A percentile compares a stretch with the other conserved stretches of the same genome.
Evolutionary conservation across 1,140 invertebrate species (phyloP).

Genomic region (Zaprionus gabonicus): DNA sequence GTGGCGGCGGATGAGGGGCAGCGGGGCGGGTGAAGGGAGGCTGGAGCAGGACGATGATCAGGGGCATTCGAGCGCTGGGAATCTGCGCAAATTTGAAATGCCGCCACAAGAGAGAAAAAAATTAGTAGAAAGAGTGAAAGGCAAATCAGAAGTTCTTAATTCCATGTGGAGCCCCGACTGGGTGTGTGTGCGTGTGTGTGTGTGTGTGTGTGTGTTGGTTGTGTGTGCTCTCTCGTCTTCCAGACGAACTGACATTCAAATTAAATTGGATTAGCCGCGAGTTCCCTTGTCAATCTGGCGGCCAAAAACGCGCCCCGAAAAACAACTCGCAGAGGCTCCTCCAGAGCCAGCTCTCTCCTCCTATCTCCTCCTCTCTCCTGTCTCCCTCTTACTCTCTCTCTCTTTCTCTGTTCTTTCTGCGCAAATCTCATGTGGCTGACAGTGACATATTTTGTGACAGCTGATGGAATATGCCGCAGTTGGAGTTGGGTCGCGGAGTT

Average conservation of each 20-base stretch:
- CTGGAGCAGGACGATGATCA: not conserved
- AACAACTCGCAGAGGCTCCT: slow-evolving; percentile 21
- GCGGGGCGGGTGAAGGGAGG: not conserved
- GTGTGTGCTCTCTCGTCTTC: slow-evolving; percentile 63
- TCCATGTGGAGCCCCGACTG: slow-evolving; percentile 55
- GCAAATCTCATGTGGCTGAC: slow-evolving; percentile 79
- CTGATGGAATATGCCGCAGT: slow-evolving; percentile 81
- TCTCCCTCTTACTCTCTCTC: not conserved
- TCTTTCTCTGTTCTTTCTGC: slow-evolving; percentile 35
- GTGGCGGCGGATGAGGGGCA: slow-evolving; percentile 25
- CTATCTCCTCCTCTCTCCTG: not conserved
- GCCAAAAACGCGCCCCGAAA: slow-evolving; percentile 51
- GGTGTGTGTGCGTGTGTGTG: slow-evolving; percentile 23
- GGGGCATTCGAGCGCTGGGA: slow-evolving; percentile 21
- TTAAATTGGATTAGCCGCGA: slow-evolving; percentile 83
- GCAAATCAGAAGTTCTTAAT: slow-evolving; percentile 77
- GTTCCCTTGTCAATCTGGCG: slow-evolving; percentile 81
- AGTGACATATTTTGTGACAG: slow-evolving; percentile 84
- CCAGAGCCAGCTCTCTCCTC: not conserved
- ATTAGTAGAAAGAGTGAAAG: slow-evolving; percentile 77
- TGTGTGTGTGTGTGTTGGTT: slow-evolving; percentile 8
- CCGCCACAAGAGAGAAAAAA: slow-evolving; percentile 53
- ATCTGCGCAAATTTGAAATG: slow-evolving; percentile 65
- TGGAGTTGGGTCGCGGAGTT: slow-evolving; percentile 64
- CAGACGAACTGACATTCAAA: slow-evolving; percentile 84